Evolutionary conservation across 2,888 invertebrate genomes (phyloP), one percentile per base, ranked within the genome.

Genomic region (Antheraea assamensis): DNA sequence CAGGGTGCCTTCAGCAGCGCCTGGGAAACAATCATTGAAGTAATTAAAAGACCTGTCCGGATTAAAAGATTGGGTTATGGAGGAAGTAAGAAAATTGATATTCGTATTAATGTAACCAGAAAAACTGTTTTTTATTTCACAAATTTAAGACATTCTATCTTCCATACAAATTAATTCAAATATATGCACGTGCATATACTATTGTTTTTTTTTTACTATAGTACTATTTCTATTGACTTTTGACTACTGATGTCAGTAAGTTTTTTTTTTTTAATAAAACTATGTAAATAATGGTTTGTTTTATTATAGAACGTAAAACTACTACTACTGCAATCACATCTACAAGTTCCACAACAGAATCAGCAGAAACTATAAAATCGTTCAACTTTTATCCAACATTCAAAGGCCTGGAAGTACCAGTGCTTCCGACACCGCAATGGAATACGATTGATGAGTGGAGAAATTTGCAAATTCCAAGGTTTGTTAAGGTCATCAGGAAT

Each of bases 11-110:
- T 88, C 8, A 74, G 47, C 2, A 73, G 31, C 7, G 80, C 82
- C 4, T 90, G 89, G 90, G 55, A 72, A 0, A 78, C 81, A 1
- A 27, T 90, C 3, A 71, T 78, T 3, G 77, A 75, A 0, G 83
- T 85, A 0, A 78, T 90, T 5, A 85, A 83, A 74, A 77, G 76
- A 64, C 90, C 90, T 2, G 82, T 82, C 0, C 76, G 78, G 52
- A 71, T 79, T 5, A 82, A 77, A 74, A 81, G 83, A 70, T 8
- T 81, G 21, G 83, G 83, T 0, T 74, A 42, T 8, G 74, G 73
- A 7, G 78, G 79, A 78, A 81, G 87, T 87, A 75, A 80, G 84
- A 81, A 73, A 71, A 5, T 58, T 42, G 3, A 27, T 27, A 15
- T 10, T 61, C 27, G 27, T 27, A 61, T 61, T 61, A 24, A 27